These are phyloP conservation scores for Hyperoplus immaculatus DNA, from an alignment of 2,797 vertebrate genomes.

Conservation along the genomic window DNA sequence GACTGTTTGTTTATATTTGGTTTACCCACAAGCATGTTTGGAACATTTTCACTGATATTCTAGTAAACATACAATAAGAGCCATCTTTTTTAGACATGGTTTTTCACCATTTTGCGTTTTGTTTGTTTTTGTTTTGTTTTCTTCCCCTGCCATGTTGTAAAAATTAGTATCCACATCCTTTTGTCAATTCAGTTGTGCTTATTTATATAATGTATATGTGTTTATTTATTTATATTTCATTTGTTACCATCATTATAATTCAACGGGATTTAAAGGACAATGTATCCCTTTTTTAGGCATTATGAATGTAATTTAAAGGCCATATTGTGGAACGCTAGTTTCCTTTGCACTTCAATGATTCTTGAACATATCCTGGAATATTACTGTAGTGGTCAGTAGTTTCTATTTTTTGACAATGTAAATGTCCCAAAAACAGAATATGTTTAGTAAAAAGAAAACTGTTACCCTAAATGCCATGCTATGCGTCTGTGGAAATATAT, in stretches of 20 bases:
- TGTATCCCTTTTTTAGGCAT: conserved; percentile 42
- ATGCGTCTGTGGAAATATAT: conserved; percentile 23
- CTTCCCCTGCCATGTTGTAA: background rate
- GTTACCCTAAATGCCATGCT: conserved; percentile 27
- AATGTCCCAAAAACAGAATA: conserved; percentile 29
- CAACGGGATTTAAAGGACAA: conserved; percentile 30
- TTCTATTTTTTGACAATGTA: conserved; percentile 62
- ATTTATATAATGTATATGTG: conserved; percentile 30
- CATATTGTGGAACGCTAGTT: conserved; percentile 62
- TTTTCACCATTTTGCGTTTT: conserved; percentile 8
- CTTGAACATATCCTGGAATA: conserved; percentile 62
- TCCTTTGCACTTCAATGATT: conserved; percentile 73
- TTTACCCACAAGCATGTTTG: conserved; percentile 24
- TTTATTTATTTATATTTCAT: conserved; percentile 6
- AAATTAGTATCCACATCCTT: conserved; percentile 17
- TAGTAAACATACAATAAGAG: background rate
- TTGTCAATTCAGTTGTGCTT: conserved; percentile 45
- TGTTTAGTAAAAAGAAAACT: background rate
- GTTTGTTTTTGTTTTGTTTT: conserved; percentile 7
- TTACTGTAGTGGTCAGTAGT: conserved; percentile 50
- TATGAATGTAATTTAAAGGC: conserved; percentile 77
- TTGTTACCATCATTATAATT: conserved; percentile 12
- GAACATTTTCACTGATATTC: conserved; percentile 40
- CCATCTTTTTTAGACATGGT: conserved; percentile 7
- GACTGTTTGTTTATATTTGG: conserved; percentile 27